Evolutionary conservation across 2,888 invertebrate genomes (phyloP), one percentile per base, ranked within the genome.

Genomic region (Phyllotreta cruciferae): DNA sequence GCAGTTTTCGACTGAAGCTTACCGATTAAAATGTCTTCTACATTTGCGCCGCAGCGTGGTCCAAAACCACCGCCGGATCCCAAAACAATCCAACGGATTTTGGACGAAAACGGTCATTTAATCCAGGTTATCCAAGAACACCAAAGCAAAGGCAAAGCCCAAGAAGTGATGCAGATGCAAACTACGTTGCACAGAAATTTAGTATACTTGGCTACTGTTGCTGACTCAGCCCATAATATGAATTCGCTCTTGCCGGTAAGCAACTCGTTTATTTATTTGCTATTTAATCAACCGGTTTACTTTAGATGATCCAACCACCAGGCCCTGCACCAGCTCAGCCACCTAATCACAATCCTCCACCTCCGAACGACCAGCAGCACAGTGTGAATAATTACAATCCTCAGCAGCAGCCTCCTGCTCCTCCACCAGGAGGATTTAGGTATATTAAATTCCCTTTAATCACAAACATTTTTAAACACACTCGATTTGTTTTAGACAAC

Each of bases 71-170:
- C 93, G 55, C 89, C 92, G 44, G 93, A 87, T 79, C 90, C 92
- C 64, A 90, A 90, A 53, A 93, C 93, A 82, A 92, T 95, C 75
- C 94, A 95, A 81, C 94, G 97, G 87, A 91, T 98, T 88, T 85
- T 98, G 65, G 98, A 98, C 83, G 98, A 98, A 83, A 98, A 98
- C 81, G 93, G 93, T 73, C 95, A 96, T 79, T 85, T 98, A 47
- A 98, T 98, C 75, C 95, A 97, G 84, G 94, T 95, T 6, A 97
- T 98, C 77, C 93, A 96, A 81, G 98, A 98, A 74, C 97, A 91
- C 82, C 98, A 98, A 83, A 92, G 89, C 70, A 96, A 96, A 84
- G 98, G 97, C 64, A 96, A 96, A 81, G 85, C 91, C 13, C 90
- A 93, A 82, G 97, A 98, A 84, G 94, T 94, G 78, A 87, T 94